These are phyloP conservation scores for Diploscapter pachys DNA, from an alignment of 1,140 invertebrate genomes.

Conservation along the genomic window DNA sequence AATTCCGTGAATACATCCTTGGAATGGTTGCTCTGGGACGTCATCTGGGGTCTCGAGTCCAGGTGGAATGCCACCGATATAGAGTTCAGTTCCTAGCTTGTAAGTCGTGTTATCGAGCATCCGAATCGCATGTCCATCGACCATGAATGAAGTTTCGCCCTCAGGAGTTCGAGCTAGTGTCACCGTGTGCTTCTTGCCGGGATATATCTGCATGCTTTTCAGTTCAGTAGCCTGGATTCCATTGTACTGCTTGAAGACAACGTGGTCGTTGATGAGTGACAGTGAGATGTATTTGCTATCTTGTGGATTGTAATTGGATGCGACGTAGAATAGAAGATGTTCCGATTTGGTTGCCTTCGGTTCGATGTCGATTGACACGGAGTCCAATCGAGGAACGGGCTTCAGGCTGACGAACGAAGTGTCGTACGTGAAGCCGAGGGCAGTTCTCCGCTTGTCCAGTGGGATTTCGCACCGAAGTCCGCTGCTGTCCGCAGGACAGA, in stretches of 20 bases:
- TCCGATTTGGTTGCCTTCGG: conserved; percentile 22
- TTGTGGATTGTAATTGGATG: conserved; percentile 35
- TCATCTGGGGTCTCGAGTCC: conserved; percentile 40
- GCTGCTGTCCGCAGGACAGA: conserved; percentile 41
- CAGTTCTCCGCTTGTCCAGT: neutral
- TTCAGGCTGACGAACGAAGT: conserved; percentile 10
- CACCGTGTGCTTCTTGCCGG: too few species aligned
- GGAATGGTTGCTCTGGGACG: conserved; percentile 29
- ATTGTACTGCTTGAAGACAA: neutral
- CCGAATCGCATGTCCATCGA: too few species aligned
- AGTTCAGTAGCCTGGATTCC: too few species aligned
- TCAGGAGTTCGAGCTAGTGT: too few species aligned
- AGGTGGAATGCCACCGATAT: conserved; percentile 51
- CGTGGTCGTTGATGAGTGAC: conserved; percentile 11
- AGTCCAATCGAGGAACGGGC: conserved; percentile 12
- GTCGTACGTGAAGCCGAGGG: conserved; percentile 10
- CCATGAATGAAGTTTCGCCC: too few species aligned
- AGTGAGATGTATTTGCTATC: conserved; percentile 37
- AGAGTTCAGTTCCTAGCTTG: conserved; percentile 41
- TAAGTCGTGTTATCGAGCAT: conserved; percentile 13
- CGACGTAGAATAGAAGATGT: conserved; percentile 46
- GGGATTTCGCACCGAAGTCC: conserved; percentile 5
- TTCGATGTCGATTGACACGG: neutral
- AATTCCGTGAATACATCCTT: conserved; percentile 41
- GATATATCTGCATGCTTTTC: too few species aligned